Evolutionary conservation across 2,888 invertebrate species (phyloP), one percentile per base, ranked within the genome.

Genomic region (Coleophora deauratella): DNA sequence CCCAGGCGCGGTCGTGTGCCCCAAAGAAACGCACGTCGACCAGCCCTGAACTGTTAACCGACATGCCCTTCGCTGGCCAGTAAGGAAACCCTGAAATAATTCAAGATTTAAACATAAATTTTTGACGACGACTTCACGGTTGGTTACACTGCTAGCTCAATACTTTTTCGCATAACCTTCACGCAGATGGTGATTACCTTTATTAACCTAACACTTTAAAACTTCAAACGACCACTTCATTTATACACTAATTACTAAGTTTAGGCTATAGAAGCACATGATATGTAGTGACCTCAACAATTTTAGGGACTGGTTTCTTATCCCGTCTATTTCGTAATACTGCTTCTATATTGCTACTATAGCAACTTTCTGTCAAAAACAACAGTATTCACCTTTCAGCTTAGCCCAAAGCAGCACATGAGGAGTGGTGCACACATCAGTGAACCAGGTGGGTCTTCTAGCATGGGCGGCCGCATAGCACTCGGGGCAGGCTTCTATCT

Each of bases 51-150:
- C 87, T 81, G 43, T 90, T 90, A 7, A 88, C 73, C 0, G 90
- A 88, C 93, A 95, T 93, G 0, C 92, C 94, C 78, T 98, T 98
- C 0, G 97, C 98, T 0, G 98, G 98, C 98, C 98, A 99, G 74
- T 93, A 97, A 0, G 98, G 98, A 64, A 97, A 98, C 9, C 96
- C 89, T 88, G 58, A 8, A 31, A 31, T 7, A 31, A 9, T 9
- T 7, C 6, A 10, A n/a, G 31, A 31, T 31, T 4, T 21, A 21
- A 4, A n/a, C n/a, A n/a, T n/a, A n/a, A n/a, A n/a, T n/a, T n/a
- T n/a, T n/a, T n/a, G n/a, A n/a, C n/a, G n/a, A n/a, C n/a, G n/a
- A n/a, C n/a, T n/a, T n/a, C n/a, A n/a, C n/a, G n/a, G n/a, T n/a
- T n/a, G n/a, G n/a, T n/a, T n/a, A n/a, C n/a, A n/a, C n/a, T n/a